phyloP scores from a whole-genome alignment of 1,140 invertebrate species.

The Aricia agestis region DNA sequence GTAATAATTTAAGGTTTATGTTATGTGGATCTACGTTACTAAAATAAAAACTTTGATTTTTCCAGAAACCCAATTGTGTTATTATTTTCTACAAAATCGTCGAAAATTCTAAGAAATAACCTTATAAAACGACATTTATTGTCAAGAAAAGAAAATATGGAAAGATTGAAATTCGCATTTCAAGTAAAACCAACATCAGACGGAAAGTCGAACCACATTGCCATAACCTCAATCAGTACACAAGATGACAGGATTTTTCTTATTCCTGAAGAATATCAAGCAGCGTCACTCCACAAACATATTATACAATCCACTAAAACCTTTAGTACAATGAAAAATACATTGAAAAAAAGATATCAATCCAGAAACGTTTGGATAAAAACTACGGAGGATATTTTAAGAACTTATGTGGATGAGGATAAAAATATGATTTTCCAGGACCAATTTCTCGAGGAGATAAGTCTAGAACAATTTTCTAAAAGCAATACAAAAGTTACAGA shows the following conservation, averaged over 20 bases:
- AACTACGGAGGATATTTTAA: slow-evolving; percentile 23
- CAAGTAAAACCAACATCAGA: slow-evolving; percentile 19
- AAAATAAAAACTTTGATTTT: not conserved
- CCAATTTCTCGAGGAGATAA: slow-evolving; percentile 29
- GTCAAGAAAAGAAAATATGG: slow-evolving; percentile 13
- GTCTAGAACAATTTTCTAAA: slow-evolving; percentile 19
- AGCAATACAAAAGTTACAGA: slow-evolving; percentile 2
- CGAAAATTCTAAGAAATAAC: not conserved
- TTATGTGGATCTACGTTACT: too few species aligned
- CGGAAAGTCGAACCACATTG: slow-evolving; percentile 31
- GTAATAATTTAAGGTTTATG: too few species aligned
- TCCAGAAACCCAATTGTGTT: not conserved
- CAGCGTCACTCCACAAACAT: slow-evolving; percentile 28
- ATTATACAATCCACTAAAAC: slow-evolving; percentile 26
- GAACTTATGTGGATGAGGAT: slow-evolving; percentile 26
- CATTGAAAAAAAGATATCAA: slow-evolving; percentile 29
- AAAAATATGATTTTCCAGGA: slow-evolving; percentile 25
- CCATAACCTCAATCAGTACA: slow-evolving; percentile 34
- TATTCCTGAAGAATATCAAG: slow-evolving; percentile 29
- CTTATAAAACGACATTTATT: slow-evolving; percentile 26
- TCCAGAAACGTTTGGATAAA: slow-evolving; percentile 30
- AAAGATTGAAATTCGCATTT: slow-evolving; percentile 29
- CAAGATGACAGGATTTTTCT: slow-evolving; percentile 29
- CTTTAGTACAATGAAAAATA: slow-evolving; percentile 27
- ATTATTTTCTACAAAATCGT: not conserved